Evolutionary conservation across 2,797 vertebrate genomes (phyloP).

Genomic region (Cygnus olor): DNA sequence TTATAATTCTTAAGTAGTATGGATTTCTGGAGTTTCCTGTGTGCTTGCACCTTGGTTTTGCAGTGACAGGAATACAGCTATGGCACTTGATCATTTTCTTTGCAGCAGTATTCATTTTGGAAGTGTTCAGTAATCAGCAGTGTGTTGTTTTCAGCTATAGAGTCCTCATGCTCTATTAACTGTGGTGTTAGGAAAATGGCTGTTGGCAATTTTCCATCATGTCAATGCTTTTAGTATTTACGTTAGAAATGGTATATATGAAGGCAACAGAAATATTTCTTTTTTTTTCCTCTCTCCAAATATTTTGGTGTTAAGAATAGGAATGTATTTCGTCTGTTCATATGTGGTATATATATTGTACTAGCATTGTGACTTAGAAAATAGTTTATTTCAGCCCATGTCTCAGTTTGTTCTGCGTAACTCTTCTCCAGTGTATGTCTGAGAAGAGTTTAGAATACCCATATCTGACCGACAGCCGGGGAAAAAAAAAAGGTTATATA

Average conservation of each 20-base stretch:
- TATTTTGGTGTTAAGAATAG: neutral
- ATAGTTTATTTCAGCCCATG: neutral
- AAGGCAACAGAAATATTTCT: constrained; percentile 24
- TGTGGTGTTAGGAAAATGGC: constrained; percentile 71
- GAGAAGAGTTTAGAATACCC: constrained; percentile 28
- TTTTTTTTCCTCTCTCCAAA: constrained; percentile 5
- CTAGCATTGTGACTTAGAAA: neutral
- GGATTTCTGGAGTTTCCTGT: neutral
- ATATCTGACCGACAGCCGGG: neutral
- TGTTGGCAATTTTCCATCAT: constrained; percentile 74
- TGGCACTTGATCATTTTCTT: constrained; percentile 42
- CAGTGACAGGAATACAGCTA: neutral
- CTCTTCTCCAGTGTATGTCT: constrained; percentile 2
- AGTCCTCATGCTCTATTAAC: constrained; percentile 73
- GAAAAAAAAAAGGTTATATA: neutral
- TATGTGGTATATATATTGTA: neutral
- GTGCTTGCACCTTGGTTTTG: neutral
- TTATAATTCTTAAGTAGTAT: neutral
- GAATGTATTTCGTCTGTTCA: constrained; percentile 36
- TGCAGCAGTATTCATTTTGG: neutral
- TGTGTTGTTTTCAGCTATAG: constrained; percentile 39
- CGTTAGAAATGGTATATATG: constrained; percentile 55
- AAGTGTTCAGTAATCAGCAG: constrained; percentile 48
- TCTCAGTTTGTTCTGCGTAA: neutral
- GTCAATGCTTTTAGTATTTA: constrained; percentile 65